These are phyloP conservation scores for Melanotaenia parkinsoni DNA, from an alignment of 2,797 vertebrate genomes.

Conservation along the genomic window DNA sequence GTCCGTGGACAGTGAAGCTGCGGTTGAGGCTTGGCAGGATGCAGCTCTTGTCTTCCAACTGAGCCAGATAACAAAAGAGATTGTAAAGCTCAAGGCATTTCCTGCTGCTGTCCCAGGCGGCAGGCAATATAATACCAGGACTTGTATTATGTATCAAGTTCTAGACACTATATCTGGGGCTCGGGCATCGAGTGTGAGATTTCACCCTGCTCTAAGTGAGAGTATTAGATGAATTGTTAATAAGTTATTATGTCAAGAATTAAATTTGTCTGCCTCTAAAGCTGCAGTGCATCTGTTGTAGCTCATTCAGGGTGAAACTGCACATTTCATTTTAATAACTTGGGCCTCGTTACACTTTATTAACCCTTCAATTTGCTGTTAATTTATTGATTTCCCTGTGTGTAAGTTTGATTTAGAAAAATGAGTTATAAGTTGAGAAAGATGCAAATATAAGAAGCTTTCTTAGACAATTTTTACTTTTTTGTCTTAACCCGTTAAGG, in stretches of 20 bases:
- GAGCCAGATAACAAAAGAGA: constrained; percentile 81
- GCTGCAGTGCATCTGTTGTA: constrained; percentile 21
- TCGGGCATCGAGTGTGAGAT: constrained; percentile 40
- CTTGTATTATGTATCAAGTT: constrained; percentile 54
- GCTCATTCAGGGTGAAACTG: background rate
- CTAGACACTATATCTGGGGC: constrained; percentile 44
- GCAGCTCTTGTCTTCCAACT: constrained; percentile 53
- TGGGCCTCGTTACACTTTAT: background rate
- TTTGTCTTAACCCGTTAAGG: too few species aligned
- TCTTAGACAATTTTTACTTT: too few species aligned
- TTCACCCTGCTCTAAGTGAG: constrained; percentile 50
- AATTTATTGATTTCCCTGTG: background rate
- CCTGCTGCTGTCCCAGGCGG: constrained; percentile 76
- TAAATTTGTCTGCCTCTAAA: constrained; percentile 32
- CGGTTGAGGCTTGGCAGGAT: constrained; percentile 65
- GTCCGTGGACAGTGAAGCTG: constrained; percentile 32
- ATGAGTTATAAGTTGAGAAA: background rate
- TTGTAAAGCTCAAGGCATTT: constrained; percentile 82
- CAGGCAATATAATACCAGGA: constrained; percentile 47
- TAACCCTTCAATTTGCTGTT: background rate
- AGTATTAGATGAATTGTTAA: constrained; percentile 30
- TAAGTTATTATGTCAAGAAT: constrained; percentile 11
- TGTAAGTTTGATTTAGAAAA: background rate
- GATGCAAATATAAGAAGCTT: background rate
- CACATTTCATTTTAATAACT: background rate